Evolutionary conservation across 2,888 invertebrate species (phyloP).

Genomic region (Drosophila histrio): DNA sequence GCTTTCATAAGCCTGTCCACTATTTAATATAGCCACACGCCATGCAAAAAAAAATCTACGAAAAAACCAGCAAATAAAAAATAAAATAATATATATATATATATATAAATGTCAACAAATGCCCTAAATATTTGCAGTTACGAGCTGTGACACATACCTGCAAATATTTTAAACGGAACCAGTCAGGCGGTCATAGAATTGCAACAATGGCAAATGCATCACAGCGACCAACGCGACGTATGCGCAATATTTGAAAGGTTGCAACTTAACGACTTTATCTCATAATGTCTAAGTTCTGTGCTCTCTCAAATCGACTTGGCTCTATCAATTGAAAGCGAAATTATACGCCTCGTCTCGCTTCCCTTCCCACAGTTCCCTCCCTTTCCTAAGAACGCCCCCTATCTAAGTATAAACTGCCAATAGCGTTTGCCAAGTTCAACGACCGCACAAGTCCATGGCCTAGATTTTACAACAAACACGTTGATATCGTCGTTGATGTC

Average conservation of each 20-base stretch:
- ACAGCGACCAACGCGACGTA: constrained; percentile 23
- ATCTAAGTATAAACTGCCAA: constrained; percentile 18
- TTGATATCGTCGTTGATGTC: constrained; percentile 43
- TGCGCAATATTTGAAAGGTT: constrained; percentile 26
- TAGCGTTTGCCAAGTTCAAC: constrained; percentile 81
- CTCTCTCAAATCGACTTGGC: not conserved
- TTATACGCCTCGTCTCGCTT: constrained; percentile 16
- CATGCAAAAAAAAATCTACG: not conserved
- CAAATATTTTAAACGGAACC: constrained; percentile 13
- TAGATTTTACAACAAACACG: constrained; percentile 77
- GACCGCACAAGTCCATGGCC: constrained; percentile 84
- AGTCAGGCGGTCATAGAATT: constrained; percentile 10
- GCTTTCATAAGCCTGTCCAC: not conserved
- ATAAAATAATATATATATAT: not conserved
- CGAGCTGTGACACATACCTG: constrained; percentile 11
- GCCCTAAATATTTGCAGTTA: constrained; percentile 62
- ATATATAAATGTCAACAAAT: constrained; percentile 63
- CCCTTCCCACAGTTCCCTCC: not conserved
- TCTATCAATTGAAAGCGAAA: constrained; percentile 70
- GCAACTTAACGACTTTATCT: constrained; percentile 1
- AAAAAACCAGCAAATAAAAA: not conserved
- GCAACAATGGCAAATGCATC: not conserved
- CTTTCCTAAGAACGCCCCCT: not conserved
- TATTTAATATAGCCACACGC: not conserved
- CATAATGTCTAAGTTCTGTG: not conserved